A percentile compares a stretch with the other conserved stretches of the same genome.
Conservation (phyloP, 37 sponge, comb jelly and placozoan genomes). For the Hexactinellida sp. region DNA sequence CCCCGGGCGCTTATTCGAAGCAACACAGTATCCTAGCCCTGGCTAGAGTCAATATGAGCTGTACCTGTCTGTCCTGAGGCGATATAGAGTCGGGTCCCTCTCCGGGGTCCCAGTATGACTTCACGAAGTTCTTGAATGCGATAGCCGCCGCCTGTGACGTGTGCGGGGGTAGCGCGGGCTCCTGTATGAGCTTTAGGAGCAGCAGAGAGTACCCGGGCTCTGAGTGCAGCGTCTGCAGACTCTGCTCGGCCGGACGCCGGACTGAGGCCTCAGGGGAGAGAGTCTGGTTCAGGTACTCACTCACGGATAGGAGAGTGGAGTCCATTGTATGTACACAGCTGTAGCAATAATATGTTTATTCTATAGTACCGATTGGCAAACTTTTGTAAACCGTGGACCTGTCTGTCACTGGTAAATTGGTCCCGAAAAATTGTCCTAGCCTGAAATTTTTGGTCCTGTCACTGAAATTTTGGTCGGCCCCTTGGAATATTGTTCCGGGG, state of each 20-base stretch:
- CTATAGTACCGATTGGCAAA: too few species aligned
- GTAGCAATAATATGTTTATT: too few species aligned
- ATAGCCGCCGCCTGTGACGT: constrained; percentile 66
- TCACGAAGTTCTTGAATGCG: constrained; percentile 90
- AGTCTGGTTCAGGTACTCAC: constrained; percentile 23
- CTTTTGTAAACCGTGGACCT: too few species aligned
- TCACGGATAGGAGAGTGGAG: not conserved
- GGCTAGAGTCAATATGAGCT: too few species aligned
- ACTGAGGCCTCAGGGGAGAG: constrained; percentile 40
- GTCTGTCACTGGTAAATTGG: too few species aligned
- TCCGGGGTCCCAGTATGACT: constrained; percentile 71
- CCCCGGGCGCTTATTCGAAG: too few species aligned
- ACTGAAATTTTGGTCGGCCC: too few species aligned
- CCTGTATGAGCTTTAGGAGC: constrained; percentile 64
- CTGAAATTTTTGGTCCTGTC: too few species aligned
- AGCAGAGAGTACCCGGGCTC: constrained; percentile 53
- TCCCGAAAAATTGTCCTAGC: too few species aligned
- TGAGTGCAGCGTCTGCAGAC: constrained; percentile 63
- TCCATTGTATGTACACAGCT: too few species aligned
- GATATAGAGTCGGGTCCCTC: constrained; percentile 23
- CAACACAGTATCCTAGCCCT: too few species aligned
- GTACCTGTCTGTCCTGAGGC: not conserved
- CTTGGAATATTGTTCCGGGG: too few species aligned
- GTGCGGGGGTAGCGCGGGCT: constrained; percentile 20
- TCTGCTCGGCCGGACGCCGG: constrained; percentile 72